These are phyloP conservation scores for Danio jaintianensis DNA, from an alignment of 2,797 vertebrate genomes.

Conservation along the genomic window DNA sequence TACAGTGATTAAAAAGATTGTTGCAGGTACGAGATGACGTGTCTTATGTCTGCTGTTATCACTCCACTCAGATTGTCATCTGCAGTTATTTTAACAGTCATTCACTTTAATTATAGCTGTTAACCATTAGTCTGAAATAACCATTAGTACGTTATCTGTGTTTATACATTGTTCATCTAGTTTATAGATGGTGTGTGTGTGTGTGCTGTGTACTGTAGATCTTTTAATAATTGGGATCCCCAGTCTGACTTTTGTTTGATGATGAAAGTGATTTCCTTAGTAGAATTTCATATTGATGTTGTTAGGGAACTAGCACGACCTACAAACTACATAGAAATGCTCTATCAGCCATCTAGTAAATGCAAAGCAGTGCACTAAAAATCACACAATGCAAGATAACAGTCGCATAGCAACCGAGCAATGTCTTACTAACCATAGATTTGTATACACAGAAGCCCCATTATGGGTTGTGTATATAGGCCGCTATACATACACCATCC, in stretches of 20 bases:
- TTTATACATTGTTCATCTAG: not conserved
- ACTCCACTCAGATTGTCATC: conserved; percentile 36
- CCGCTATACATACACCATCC: no score
- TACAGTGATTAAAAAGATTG: conserved; percentile 86
- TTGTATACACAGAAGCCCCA: no score
- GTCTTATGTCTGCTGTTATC: conserved; percentile 50
- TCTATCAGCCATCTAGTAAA: not conserved
- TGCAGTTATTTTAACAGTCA: conserved; percentile 5
- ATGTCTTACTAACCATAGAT: not conserved
- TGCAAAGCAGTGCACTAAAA: not conserved
- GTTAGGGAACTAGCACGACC: not conserved
- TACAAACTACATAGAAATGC: not conserved
- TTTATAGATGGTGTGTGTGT: conserved; percentile 2
- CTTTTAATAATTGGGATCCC: not conserved
- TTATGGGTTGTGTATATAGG: no score
- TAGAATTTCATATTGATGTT: not conserved
- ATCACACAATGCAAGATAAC: not conserved
- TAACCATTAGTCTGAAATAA: conserved; percentile 55
- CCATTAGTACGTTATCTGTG: conserved; percentile 29
- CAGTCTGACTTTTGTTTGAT: not conserved
- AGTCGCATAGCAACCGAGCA: not conserved
- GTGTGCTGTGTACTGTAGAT: not conserved
- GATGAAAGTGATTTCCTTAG: conserved; percentile 3
- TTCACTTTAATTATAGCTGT: conserved; percentile 44
- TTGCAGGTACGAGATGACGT: conserved; percentile 79